Percentiles rank a stretch among this genome's conserved stretches.
phyloP scores from a whole-genome alignment of 1,140 invertebrate genomes.

The Drosophila mauritiana region DNA sequence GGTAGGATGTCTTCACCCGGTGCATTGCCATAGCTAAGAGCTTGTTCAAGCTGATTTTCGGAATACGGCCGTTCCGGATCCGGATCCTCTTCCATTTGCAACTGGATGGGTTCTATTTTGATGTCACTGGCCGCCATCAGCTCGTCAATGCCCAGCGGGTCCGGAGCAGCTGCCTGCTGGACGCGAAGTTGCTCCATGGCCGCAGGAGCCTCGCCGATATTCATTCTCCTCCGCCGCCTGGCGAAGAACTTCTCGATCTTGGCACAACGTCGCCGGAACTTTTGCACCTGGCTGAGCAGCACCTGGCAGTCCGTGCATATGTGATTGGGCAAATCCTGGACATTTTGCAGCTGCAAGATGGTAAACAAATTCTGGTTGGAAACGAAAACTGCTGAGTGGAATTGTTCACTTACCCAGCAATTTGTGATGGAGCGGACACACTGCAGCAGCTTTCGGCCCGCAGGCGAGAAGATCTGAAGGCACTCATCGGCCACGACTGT shows the following conservation, averaged over 20 bases:
- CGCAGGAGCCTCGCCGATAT: background rate
- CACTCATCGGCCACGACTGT: slow-evolving; percentile 30
- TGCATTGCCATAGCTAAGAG: slow-evolving; percentile 1
- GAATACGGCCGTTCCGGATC: background rate
- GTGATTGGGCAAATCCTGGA: slow-evolving; percentile 33
- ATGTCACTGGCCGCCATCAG: slow-evolving; percentile 6
- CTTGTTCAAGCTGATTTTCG: slow-evolving; percentile 11
- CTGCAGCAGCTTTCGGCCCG: slow-evolving; percentile 33
- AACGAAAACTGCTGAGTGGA: background rate
- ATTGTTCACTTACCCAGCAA: slow-evolving; percentile 50
- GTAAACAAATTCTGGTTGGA: slow-evolving; percentile 2
- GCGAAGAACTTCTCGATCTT: slow-evolving; percentile 59
- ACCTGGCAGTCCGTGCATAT: slow-evolving; percentile 53
- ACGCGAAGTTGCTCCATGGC: slow-evolving; percentile 6
- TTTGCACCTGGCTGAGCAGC: slow-evolving; percentile 43
- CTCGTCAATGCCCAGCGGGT: slow-evolving; percentile 55
- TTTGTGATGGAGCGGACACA: slow-evolving; percentile 54
- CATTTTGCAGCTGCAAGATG: slow-evolving; percentile 43
- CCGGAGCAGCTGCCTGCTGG: slow-evolving; percentile 16
- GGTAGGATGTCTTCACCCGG: slow-evolving; percentile 17
- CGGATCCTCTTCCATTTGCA: background rate
- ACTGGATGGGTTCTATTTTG: slow-evolving; percentile 17
- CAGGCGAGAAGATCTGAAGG: slow-evolving; percentile 44
- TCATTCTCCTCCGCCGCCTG: slow-evolving; percentile 32
- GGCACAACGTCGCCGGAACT: slow-evolving; percentile 57